Conservation (phyloP, 2,113 vertebrate species). For the Pedetes capensis region DNA sequence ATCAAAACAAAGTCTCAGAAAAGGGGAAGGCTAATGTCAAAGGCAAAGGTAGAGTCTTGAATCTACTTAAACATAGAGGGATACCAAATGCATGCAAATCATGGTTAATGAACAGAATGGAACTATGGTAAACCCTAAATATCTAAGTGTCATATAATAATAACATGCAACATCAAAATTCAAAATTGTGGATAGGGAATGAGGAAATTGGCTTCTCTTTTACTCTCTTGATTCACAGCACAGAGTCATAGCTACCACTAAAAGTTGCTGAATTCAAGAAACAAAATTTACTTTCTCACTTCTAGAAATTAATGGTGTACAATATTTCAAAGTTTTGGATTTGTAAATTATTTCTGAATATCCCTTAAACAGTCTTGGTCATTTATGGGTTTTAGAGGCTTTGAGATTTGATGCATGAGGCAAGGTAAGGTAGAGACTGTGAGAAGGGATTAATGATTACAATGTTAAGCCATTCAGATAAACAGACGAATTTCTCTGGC, state of each 20-base stretch:
- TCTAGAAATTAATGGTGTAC: background rate
- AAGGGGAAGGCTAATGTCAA: background rate
- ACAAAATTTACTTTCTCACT: background rate
- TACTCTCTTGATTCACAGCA: background rate
- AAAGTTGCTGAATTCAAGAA: background rate
- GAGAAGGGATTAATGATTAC: background rate
- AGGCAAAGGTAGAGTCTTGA: background rate
- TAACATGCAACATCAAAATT: background rate
- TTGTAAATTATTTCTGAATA: constrained; percentile 9
- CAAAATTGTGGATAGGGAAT: background rate
- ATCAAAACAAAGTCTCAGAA: constrained; percentile 23
- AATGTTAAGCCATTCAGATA: background rate
- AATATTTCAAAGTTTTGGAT: background rate
- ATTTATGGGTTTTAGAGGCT: background rate
- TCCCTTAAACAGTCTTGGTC: background rate
- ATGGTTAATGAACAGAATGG: background rate
- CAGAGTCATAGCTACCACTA: background rate
- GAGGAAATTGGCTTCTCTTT: background rate
- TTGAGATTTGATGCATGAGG: background rate
- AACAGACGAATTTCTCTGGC: background rate
- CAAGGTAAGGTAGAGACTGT: background rate
- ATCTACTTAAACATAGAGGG: background rate
- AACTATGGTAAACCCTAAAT: background rate
- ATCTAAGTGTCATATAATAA: background rate
- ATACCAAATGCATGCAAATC: background rate